Conservation (phyloP, 2,888 invertebrate genomes). For the Mylabris sibirica region DNA sequence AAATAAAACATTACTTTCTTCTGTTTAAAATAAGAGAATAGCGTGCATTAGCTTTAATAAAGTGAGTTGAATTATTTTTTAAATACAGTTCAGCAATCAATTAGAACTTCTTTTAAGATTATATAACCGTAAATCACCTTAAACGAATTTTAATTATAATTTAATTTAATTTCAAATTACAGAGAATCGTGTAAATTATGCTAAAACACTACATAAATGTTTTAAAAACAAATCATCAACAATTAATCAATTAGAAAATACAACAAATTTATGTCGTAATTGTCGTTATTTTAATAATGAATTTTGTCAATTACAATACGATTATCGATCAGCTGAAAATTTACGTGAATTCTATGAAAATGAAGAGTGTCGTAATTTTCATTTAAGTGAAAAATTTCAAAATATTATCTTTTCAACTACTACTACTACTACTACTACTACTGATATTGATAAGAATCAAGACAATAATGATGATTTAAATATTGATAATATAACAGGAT, state of each 20-base stretch:
- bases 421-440: too few species aligned
- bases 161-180: constrained; percentile 22
- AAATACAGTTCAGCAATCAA: too few species aligned
- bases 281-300: not conserved
- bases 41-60: too few species aligned
- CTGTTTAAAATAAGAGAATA: too few species aligned
- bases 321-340: not conserved
- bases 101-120: too few species aligned
- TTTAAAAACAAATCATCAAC: not conserved
- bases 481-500: constrained; percentile 52
- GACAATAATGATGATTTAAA: constrained; percentile 12
- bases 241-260: not conserved
- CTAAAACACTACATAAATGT: constrained; percentile 39
- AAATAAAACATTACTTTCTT: too few species aligned
- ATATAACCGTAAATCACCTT: too few species aligned
- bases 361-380: constrained; percentile 49
- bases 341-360: constrained; percentile 18
- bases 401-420: constrained; percentile 52
- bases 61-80: too few species aligned
- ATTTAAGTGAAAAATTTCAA: constrained; percentile 59
- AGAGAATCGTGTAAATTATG: constrained; percentile 43
- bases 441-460: constrained; percentile 26
- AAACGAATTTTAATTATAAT: too few species aligned
- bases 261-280: not conserved
- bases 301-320: not conserved